Base-by-base conservation (phyloP, 2,113 vertebrate species). In the Neogobius melanostomus region DNA sequence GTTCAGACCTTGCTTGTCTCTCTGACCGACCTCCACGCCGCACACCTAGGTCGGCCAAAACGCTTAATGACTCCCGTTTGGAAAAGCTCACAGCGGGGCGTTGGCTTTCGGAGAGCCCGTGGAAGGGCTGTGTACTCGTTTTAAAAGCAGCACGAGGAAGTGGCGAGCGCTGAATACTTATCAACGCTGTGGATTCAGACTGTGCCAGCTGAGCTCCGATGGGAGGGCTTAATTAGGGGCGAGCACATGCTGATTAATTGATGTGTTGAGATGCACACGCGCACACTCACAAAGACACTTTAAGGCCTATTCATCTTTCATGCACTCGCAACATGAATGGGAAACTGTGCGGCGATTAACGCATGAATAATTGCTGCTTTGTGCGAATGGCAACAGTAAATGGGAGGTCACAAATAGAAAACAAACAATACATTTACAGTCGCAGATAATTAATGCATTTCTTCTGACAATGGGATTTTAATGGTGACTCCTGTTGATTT, bases 191-290 rank as follows among this genome's bases (percentile, higher is more conserved):
- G 54, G 54, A 59, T 59, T 59, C 56, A 59, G 11, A 61, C 36
- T 16, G 57, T 2, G 14, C 59, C 59, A 61, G 59, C 59, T 44
- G 42, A 44, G 59, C 59, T 61, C 59, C 15, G 14, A 61, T 14
- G 14, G 59, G 59, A 61, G 59, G 59, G 44, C 44, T 61, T 61
- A 61, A 61, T 61, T 61, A 61, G 44, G 59, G 59, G 42, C 59
- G 15, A 15, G 59, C 43, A 45, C 59, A 61, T 44, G 42, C 59
- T 61, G 59, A 61, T 61, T 61, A 61, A 61, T 61, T 45, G 59
- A 61, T 61, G 59, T 61, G 59, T 61, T 16, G 7, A 42, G 59
- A 61, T 45, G 42, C 59, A 61, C 59, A 45, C 44, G 59, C 42
- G 43, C 42, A 16, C 14, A 9, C 42, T 16, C 57, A 43, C 36